These are phyloP conservation scores for Trinectes maculatus DNA, from an alignment of 2,113 vertebrate species.

Conservation along the genomic window DNA sequence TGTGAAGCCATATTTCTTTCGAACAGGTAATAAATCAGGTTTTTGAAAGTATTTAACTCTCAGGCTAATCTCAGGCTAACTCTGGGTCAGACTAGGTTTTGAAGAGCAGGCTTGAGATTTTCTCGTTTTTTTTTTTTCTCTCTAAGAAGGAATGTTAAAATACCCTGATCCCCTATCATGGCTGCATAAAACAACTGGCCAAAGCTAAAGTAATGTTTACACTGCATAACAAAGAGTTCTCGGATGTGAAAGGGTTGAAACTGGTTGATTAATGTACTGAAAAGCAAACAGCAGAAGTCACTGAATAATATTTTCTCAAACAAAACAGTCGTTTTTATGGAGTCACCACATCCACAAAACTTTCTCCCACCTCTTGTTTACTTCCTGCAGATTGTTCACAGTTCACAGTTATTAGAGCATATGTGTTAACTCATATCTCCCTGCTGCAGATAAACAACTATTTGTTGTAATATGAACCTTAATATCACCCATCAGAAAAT, in stretches of 20 bases:
- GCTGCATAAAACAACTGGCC: slow-evolving; percentile 47
- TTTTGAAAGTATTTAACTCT: slow-evolving; percentile 19
- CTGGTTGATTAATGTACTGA: slow-evolving; percentile 73
- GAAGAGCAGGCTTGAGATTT: neutral
- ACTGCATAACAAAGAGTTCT: slow-evolving; percentile 73
- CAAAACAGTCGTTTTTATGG: slow-evolving; percentile 63
- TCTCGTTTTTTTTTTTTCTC: neutral
- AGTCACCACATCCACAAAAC: slow-evolving; percentile 57
- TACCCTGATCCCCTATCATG: slow-evolving; percentile 64
- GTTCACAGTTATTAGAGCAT: no score
- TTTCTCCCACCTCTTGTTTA: slow-evolving; percentile 2
- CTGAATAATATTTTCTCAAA: slow-evolving; percentile 55
- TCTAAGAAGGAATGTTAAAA: slow-evolving; percentile 60
- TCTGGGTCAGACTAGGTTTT: slow-evolving; percentile 22
- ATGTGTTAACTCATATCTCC: no score
- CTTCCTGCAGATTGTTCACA: no score
- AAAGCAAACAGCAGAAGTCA: slow-evolving; percentile 69
- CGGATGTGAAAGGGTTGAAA: slow-evolving; percentile 67
- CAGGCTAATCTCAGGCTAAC: slow-evolving; percentile 4
- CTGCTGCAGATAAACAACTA: no score
- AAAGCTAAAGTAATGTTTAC: slow-evolving; percentile 75
- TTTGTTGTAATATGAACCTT: no score
- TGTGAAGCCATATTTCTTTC: no score
- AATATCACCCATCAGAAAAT: no score
- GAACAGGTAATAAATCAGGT: slow-evolving; percentile 5